Base-by-base conservation (phyloP, 2,113 vertebrate species). In the Cephalopholis sonnerati region DNA sequence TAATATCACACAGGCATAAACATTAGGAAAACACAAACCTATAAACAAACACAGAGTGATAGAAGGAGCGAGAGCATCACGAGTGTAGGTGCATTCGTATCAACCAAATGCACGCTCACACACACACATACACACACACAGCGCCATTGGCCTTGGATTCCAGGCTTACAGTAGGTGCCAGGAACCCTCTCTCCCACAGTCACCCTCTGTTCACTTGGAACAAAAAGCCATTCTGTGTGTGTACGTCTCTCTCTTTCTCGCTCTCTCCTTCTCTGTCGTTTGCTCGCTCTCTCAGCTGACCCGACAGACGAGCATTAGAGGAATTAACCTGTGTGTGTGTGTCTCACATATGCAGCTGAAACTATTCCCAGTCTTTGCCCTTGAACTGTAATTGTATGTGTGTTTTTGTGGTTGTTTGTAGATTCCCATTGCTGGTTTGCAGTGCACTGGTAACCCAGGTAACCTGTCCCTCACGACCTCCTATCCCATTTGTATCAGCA, bases 201-300 rank as follows among this genome's bases (percentile, higher is more conserved):
- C 91, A 63, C 81, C 92, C 93, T 93, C 92, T 94, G 92, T 94
- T 94, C 93, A 87, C 68, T 90, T 91, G 90, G 85, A 91, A 95
- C 94, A 94, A 93, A 90, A 88, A 85, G 62, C 87, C 77, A 72
- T 90, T 93, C 89, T 92, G 51, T 92, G 67, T 81, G 22, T 70
- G 50, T 79, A 9, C 76, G 29, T 68, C 68, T 81, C 76, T 79
- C 65, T 75, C 24, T 67, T 16, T 72, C 61, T 62, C 13, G 54
- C 39, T 78, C 67, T 74, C 50, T 70, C 44, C 84, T n/a, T 71
- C 53, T 65, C 82, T 75, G 79, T 71, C 64, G 0, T 16, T 74
- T 65, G 0, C 82, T 79, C 50, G 18, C 76, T 87, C 65, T 80
- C 66, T 84, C 80, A 87, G 81, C 82, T 91, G 89, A 91, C 80